Conservation (phyloP, 2,888 invertebrate species). For the Galerucella nymphaeae region DNA sequence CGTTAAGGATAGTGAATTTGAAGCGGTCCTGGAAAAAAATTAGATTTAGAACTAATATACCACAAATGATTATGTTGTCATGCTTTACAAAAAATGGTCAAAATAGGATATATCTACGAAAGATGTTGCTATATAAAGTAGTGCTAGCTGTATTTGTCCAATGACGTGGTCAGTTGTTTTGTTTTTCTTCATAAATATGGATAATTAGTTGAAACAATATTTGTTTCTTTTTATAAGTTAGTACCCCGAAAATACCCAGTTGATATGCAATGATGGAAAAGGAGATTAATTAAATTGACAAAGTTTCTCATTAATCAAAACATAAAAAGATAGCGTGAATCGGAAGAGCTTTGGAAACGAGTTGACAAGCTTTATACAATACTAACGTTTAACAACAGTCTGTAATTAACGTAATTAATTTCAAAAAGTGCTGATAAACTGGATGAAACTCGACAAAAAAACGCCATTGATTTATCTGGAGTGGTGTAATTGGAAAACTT, state of each 20-base stretch:
- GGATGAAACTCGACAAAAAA: conserved; percentile 5
- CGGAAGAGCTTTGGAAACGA: conserved; percentile 5
- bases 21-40: conserved; percentile 68
- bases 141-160: no score
- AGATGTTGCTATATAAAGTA: no score
- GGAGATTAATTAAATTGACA: background rate
- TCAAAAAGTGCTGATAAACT: conserved; percentile 18
- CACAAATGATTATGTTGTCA: no score
- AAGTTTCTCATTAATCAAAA: conserved; percentile 6
- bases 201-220: no score
- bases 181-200: no score
- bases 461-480: background rate
- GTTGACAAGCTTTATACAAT: conserved; percentile 8
- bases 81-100: no score
- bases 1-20: conserved; percentile 88
- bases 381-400: conserved; percentile 7
- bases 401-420: conserved; percentile 25
- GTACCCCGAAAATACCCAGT: background rate
- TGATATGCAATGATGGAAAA: background rate
- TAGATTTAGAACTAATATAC: no score
- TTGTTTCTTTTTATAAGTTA: no score
- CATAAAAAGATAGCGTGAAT: conserved; percentile 6
- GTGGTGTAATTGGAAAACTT: background rate
- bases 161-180: no score
- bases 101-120: no score